Conservation (phyloP, 2,797 vertebrate species). For the Sarcoramphus papa region DNA sequence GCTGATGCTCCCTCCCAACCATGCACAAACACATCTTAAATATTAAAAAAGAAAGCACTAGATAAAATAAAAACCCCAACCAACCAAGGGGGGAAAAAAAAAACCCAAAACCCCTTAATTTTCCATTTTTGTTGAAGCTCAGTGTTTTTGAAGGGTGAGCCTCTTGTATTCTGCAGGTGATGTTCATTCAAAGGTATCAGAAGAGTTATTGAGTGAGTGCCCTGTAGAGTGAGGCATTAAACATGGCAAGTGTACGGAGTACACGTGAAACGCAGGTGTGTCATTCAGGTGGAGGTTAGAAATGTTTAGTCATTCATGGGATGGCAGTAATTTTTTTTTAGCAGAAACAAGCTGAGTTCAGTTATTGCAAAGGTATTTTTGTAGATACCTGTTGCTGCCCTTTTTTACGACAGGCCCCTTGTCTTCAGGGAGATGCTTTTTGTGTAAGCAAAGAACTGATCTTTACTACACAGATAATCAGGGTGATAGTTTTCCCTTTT, state of each 20-base stretch:
- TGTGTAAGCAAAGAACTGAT: not conserved
- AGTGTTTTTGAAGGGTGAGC: not conserved
- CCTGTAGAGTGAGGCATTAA: not conserved
- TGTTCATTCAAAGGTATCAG: not conserved
- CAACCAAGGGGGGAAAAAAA: not conserved
- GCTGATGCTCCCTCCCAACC: not conserved
- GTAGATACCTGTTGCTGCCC: not conserved
- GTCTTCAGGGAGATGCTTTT: not conserved
- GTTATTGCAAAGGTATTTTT: not conserved
- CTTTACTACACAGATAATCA: not conserved
- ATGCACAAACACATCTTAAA: not conserved
- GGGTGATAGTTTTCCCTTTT: not conserved
- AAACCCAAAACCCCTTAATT: fast-evolving
- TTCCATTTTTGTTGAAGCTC: not conserved
- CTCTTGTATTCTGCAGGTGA: not conserved
- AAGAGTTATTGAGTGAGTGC: not conserved
- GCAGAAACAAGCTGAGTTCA: not conserved
- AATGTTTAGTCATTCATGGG: not conserved
- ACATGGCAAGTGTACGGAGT: not conserved
- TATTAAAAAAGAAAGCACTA: not conserved
- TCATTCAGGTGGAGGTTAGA: not conserved
- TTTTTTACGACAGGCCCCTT: not conserved
- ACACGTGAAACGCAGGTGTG: not conserved
- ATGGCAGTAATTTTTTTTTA: not conserved
- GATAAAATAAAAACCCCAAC: not conserved